Evolutionary conservation across 2,797 vertebrate species (phyloP), one percentile per base, ranked within the genome.

Genomic region (Bovichtus variegatus): DNA sequence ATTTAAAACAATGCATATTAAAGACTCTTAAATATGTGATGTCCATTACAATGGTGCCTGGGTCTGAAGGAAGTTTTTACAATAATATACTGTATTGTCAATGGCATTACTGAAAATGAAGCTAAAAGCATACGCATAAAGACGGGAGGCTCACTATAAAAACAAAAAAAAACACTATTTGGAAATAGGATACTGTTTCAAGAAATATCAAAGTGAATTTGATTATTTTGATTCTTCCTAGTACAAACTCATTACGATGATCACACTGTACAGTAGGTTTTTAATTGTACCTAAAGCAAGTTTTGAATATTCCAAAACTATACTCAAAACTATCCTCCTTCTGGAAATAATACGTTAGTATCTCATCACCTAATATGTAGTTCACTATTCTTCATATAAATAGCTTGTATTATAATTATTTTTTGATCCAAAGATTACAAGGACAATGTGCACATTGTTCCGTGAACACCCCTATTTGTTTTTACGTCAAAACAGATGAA

Each of bases 271-370:
- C 25, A 18, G 38, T 21, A 29, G 55, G 11, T 50, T 40, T 29
- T 40, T 44, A 31, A 19, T 13, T 12, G 1, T 25, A 11, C 8
- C 19, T 23, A 18, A 36, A 58, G 16, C 7, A 40, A 18, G 23
- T 36, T 71, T 74, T 75, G 47, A 68, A 69, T 76, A 46, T 38
- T 49, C 34, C 25, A 49, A 23, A 23, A 23, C 0, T 3, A 16
- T 43, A n/a, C n/a, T n/a, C n/a, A n/a, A n/a, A n/a, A 25, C 19
- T 40, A 4, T 31, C n/a, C 36, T 11, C 15, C 29, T 6, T 23
- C 9, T 13, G 16, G 8, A 54, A 7, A 47, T 3, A 25, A 15
- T 15, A 34, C 5, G 53, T 58, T n/a, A 12, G 21, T 29, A 43
- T 49, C 40, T 47, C 11, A 27, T 11, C 5, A 21, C 9, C 40